Base-by-base conservation (phyloP, 1,140 invertebrate species). In the Drosophila burlai region DNA sequence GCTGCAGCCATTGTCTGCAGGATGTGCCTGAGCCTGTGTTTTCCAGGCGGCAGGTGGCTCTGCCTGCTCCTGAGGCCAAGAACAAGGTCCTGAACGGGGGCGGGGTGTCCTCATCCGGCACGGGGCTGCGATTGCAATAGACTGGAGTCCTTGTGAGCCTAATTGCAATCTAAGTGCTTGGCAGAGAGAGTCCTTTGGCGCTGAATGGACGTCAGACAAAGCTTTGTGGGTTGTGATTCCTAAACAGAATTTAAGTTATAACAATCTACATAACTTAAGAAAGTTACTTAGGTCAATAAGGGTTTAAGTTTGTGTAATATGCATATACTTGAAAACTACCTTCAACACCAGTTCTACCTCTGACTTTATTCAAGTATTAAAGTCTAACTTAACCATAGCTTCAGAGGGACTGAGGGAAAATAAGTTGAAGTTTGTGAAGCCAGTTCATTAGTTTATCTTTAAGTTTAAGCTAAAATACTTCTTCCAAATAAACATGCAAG, bases 31-130 rank as follows among this genome's bases (percentile, higher is more conserved):
- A 45, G 75, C 36, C 54, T 26, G 36, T 55, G 54, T 55, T 62
- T 62, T 69, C 40, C 46, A 67, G 75, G 57, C 74, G 75, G 75
- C 75, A 78, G 75, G 75, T 78, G 75, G 57, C 52, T 76, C 21
- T 58, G 45, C 29, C 26, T 54, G 57, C 31, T 16, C 34, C 49
- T 26, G 18, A 26, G n/a, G 29, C 29, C 13, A 31, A 4, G 34
- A 34, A 21, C 13, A 6, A 34, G 24, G 42, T n/a, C 4, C 26
- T 24, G 4, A 31, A 3, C 2, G 16, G 47, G 7, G n/a, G 34
- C 10, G 6, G 46, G n/a, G 13, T 24, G n/a, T 26, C 31, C n/a
- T 16, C 31, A 54, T 36, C 38, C 38, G 34, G 47, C 29, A 21
- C 31, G 42, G 36, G 40, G 18, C 11, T 57, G 64, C 29, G 29